Evolutionary conservation across 2,797 vertebrate genomes (phyloP).

Genomic region (Phyllotis vaccarum): DNA sequence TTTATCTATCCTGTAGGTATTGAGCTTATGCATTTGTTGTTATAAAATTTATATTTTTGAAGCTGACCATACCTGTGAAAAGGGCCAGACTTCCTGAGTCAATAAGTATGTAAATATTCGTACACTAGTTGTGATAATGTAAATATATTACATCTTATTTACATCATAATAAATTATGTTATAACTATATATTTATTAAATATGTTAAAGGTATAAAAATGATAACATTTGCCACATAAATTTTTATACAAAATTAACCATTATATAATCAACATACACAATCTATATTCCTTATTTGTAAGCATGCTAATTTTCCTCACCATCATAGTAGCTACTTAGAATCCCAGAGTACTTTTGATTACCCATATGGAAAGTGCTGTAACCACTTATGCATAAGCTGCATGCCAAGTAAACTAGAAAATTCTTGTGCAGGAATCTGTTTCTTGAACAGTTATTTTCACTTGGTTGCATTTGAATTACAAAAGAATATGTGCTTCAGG

Average conservation of each 20-base stretch:
- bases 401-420: constrained; percentile 1
- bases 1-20: neutral
- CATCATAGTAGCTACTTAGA: neutral
- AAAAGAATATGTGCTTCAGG: neutral
- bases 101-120: neutral
- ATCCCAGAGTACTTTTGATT: neutral
- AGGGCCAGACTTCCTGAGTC: neutral
- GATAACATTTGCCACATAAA: neutral
- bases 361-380: neutral
- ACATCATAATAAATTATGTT: neutral
- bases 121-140: neutral
- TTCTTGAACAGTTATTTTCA: constrained; percentile 20
- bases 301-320: constrained; percentile 12
- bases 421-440: constrained; percentile 20
- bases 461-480: constrained; percentile 64
- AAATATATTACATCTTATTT: neutral
- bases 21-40: neutral
- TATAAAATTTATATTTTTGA: neutral
- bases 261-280: neutral
- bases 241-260: neutral
- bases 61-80: neutral
- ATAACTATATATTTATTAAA: neutral
- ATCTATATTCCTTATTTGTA: constrained; percentile 8
- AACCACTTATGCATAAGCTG: constrained; percentile 31
- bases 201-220: neutral